These are phyloP conservation scores for Teinopalpus imperialis DNA, from an alignment of 2,888 invertebrate genomes.

Conservation along the genomic window DNA sequence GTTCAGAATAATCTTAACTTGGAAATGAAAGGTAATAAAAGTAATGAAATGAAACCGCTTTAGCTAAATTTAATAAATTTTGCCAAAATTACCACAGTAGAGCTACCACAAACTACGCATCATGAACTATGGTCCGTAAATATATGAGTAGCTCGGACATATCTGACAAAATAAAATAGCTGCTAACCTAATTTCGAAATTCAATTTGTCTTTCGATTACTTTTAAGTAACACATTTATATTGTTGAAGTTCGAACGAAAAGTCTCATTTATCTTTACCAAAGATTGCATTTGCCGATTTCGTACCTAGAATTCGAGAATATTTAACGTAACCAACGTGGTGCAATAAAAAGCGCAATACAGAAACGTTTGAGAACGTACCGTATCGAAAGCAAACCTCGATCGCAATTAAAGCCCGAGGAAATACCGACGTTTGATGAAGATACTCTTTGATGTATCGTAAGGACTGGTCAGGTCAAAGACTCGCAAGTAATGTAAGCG, in stretches of 20 bases:
- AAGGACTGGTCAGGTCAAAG: conserved; percentile 6
- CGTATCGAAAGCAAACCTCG: conserved; percentile 22
- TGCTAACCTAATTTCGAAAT: too few species aligned
- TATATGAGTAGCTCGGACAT: too few species aligned
- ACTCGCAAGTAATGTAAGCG: conserved; percentile 6
- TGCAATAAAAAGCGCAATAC: conserved; percentile 21
- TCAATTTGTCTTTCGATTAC: too few species aligned
- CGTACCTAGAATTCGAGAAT: background rate
- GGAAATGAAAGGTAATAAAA: too few species aligned
- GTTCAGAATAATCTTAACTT: too few species aligned
- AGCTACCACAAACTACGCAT: too few species aligned
- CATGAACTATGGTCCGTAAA: too few species aligned
- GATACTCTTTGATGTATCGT: conserved; percentile 24
- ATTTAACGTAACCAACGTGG: conserved; percentile 13
- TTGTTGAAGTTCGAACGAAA: background rate
- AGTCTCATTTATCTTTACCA: background rate
- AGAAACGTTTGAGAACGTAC: conserved; percentile 15
- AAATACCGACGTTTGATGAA: conserved; percentile 16
- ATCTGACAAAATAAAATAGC: too few species aligned
- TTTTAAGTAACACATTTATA: too few species aligned
- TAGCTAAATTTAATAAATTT: too few species aligned
- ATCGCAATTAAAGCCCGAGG: conserved; percentile 22
- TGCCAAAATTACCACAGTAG: too few species aligned
- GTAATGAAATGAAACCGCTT: too few species aligned
- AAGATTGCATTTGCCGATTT: conserved; percentile 1